A percentile compares a stretch with the other conserved stretches of the same genome.
Conservation (phyloP, 2,888 invertebrate species). For the Ferrisia virgata region DNA sequence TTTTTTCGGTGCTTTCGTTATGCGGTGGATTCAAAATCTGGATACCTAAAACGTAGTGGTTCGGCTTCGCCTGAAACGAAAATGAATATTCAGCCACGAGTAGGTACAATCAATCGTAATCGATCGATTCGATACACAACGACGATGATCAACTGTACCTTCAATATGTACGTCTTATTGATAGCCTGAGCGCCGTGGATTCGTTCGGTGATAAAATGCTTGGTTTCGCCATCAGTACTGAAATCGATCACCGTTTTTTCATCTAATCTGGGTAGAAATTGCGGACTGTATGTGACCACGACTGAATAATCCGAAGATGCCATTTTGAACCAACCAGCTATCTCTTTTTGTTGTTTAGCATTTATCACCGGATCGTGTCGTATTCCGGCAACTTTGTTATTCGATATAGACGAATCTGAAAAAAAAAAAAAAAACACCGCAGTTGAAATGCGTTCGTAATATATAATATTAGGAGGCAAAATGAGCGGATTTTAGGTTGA, state of each 20-base stretch:
- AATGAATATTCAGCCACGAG: too few relatives aligned
- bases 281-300: slow-evolving; percentile 71
- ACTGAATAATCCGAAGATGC: slow-evolving; percentile 64
- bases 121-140: neutral
- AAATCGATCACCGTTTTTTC: slow-evolving; percentile 33
- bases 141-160: slow-evolving; percentile 50
- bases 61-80: slow-evolving; percentile 64
- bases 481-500: neutral
- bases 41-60: slow-evolving; percentile 76
- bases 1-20: slow-evolving; percentile 79
- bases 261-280: slow-evolving; percentile 62
- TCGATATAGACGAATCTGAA: slow-evolving; percentile 70
- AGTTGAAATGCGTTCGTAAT: too few relatives aligned
- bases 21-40: slow-evolving; percentile 88
- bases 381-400: slow-evolving; percentile 83
- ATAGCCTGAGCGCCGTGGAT: slow-evolving; percentile 59
- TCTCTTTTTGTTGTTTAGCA: slow-evolving; percentile 79
- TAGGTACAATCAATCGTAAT: neutral
- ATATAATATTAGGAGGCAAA: too few relatives aligned
- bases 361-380: slow-evolving; percentile 87
- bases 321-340: slow-evolving; percentile 86
- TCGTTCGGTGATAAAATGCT: slow-evolving; percentile 72
- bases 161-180: slow-evolving; percentile 52
- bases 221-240: slow-evolving; percentile 62
- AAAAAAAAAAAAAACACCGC: too few relatives aligned